These are phyloP conservation scores for Polymixis lichenea DNA, from an alignment of 2,888 invertebrate species.

Conservation along the genomic window DNA sequence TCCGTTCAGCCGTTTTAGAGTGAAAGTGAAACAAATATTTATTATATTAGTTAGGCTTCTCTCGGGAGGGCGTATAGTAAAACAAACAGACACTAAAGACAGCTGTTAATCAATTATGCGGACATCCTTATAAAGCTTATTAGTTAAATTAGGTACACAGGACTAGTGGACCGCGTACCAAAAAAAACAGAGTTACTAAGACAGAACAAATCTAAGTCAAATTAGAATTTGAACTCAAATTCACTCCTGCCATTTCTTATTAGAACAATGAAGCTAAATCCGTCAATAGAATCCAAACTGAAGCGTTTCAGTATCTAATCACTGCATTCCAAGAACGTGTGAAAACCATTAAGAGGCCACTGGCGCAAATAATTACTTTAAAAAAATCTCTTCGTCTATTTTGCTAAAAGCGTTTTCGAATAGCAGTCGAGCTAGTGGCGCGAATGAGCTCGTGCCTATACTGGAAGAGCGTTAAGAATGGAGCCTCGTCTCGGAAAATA, in stretches of 20 bases:
- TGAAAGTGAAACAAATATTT: no score
- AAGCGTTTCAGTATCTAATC: slow-evolving; percentile 55
- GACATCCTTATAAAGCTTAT: background rate
- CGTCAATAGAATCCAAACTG: slow-evolving; percentile 29
- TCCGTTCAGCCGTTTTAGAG: no score
- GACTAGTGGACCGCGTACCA: background rate
- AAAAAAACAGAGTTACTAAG: background rate
- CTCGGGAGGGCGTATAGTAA: accelerated
- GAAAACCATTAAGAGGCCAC: slow-evolving; percentile 59
- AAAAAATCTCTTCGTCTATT: slow-evolving; percentile 70
- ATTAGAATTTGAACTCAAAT: background rate
- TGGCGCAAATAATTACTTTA: slow-evolving; percentile 69
- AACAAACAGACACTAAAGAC: background rate
- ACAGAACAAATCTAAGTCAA: background rate
- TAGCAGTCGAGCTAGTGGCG: slow-evolving; percentile 65
- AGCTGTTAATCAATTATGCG: background rate
- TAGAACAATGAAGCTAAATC: slow-evolving; percentile 35
- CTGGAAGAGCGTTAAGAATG: slow-evolving; percentile 57
- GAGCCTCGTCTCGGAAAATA: slow-evolving; percentile 65
- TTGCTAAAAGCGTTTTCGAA: slow-evolving; percentile 75
- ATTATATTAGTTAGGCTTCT: background rate
- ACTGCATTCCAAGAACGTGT: slow-evolving; percentile 53
- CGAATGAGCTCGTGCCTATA: slow-evolving; percentile 55
- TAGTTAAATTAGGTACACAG: background rate
- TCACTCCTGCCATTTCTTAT: background rate